Base-by-base conservation (phyloP, 2,888 invertebrate genomes). In the Ornithoptera alexandrae region DNA sequence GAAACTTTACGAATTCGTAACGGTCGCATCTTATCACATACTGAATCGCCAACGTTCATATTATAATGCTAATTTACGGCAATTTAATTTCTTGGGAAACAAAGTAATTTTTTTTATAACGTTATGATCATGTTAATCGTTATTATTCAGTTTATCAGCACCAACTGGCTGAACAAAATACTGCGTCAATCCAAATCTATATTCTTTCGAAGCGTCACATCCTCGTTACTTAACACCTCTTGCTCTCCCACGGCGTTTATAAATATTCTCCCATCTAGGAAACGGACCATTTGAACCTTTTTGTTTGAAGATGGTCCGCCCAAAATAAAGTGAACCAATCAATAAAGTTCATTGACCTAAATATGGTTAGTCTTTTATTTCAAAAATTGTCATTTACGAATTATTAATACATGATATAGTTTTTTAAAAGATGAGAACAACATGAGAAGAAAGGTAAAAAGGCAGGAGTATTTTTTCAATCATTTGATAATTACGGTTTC, bases 141-240 rank as follows among this genome's bases (percentile, higher is more conserved):
- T 5, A 17, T 18, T 50, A 50, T 17, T 17, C 15, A 50, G 17
- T 50, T 50, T 50, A 50, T 18, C 50, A 50, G 4, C n/a, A 53
- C 6, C n/a, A 53, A 46, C 12, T 46, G 2, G 46, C 53, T 53
- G 18, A 53, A 7, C 18, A 53, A 53, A 18, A 7, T n/a, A 53
- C 1, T 1, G 0, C 2, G 6, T n/a, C 8, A 53, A 53, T 18
- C 6, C 18, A 1, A 53, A 18, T 53, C 50, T 50, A 72, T 68
- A 73, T 74, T 70, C 67, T 70, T 68, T 73, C 68, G 65, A 73
- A 72, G 71, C 73, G 74, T 73, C 73, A 75, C 74, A 81, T 82
- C 84, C 86, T 88, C 85, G 84, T 88, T 88, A 86, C 85, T 91
- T 91, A 91, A 81, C 90, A 90, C 90, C 88, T 91, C 81, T 67